Conservation (phyloP, 2,113 vertebrate species). For the Neomonachus schauinslandi region DNA sequence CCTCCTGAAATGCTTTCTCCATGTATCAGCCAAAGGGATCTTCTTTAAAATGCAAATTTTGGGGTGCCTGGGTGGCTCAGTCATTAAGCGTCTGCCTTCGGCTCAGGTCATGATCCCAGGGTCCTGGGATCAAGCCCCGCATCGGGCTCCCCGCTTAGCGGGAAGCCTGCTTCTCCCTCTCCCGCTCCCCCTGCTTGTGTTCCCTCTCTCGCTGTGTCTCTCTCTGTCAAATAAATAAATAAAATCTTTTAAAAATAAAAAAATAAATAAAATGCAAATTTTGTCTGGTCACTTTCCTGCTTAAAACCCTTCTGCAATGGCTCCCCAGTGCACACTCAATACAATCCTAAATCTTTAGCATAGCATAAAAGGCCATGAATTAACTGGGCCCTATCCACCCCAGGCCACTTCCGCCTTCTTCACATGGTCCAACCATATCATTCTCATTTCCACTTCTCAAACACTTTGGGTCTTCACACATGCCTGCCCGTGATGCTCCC, state of each 20-base stretch:
- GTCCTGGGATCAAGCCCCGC: too few relatives aligned
- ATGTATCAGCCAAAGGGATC: background rate
- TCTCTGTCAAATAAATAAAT: too few relatives aligned
- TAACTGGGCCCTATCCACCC: background rate
- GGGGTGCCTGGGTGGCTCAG: too few relatives aligned
- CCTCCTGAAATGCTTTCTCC: background rate
- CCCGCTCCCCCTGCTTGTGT: too few relatives aligned
- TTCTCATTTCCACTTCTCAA: background rate
- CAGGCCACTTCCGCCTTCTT: background rate
- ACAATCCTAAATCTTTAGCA: background rate
- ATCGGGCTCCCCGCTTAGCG: too few relatives aligned
- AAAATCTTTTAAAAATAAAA: too few relatives aligned
- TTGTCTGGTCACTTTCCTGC: background rate
- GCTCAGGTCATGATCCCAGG: too few relatives aligned
- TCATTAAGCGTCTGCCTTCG: too few relatives aligned
- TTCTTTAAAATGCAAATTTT: background rate
- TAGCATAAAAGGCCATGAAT: background rate
- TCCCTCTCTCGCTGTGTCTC: too few relatives aligned
- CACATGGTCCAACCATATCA: background rate
- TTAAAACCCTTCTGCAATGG: background rate
- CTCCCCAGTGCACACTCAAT: background rate
- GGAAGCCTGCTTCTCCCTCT: too few relatives aligned
- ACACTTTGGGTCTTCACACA: background rate
- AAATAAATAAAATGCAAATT: background rate
- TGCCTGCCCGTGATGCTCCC: background rate